phyloP scores from a whole-genome alignment of 2,888 invertebrate genomes.

The Lepidonotus clava region DNA sequence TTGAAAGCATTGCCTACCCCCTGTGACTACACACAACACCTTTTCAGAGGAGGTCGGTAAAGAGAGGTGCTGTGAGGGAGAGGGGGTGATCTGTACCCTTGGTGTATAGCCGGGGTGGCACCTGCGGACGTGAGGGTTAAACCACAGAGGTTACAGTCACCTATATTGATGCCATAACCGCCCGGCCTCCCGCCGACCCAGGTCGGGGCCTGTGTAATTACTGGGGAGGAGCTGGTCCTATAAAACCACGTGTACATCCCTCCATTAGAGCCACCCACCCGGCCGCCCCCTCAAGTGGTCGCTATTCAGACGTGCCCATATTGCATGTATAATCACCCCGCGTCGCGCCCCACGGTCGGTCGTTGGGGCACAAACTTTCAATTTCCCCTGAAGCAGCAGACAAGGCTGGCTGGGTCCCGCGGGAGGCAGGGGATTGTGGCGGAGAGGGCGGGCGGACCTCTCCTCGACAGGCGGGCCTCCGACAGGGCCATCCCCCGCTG shows the following conservation, averaged over 20 bases:
- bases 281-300: constrained; percentile 15
- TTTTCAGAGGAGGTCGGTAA: background rate
- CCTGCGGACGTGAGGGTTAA: background rate
- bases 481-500: background rate
- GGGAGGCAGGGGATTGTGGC: background rate
- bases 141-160: constrained; percentile 46
- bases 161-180: constrained; percentile 25
- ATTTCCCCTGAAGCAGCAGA: too few species aligned
- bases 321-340: constrained; percentile 35
- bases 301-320: constrained; percentile 3
- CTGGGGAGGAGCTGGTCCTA: background rate
- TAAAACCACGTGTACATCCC: background rate
- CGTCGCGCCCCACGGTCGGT: background rate
- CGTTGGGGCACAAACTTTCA: too few species aligned
- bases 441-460: background rate
- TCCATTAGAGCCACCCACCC: background rate
- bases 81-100: background rate
- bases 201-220: background rate
- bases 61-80: background rate
- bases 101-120: background rate
- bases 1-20: background rate
- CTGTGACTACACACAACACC: constrained; percentile 5
- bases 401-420: too few species aligned
- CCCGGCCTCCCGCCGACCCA: background rate
- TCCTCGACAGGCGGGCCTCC: background rate